Evolutionary conservation across 2,797 vertebrate genomes (phyloP), one percentile per base, ranked within the genome.

Genomic region (Takifugu rubripes): DNA sequence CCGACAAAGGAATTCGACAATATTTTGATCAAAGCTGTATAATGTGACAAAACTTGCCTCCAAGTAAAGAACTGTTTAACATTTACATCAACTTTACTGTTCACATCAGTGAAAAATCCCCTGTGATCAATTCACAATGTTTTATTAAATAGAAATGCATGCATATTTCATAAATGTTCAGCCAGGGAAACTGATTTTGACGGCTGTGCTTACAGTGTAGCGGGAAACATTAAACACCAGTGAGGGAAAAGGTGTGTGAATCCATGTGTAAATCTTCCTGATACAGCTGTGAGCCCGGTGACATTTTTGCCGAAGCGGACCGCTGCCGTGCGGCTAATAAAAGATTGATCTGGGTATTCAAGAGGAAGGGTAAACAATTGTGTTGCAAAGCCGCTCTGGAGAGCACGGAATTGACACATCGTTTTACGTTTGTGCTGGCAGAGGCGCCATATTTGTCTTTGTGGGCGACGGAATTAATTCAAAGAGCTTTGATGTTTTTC

Each of bases 401-500:
- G 60, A 81, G 71, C 83, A 83, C 72, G 72, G 75, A 75, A 77
- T 75, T 84, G 84, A 87, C 86, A 79, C 71, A 66, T 76, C 63
- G 75, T 74, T 82, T 83, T 82, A 84, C 73, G 8, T 80, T 81
- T 83, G 74, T 75, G 75, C 81, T 81, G 77, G 84, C 77, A 82
- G 76, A 79, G 62, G 66, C 47, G 53, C 68, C 66, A 66, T 78
- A 83, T 89, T 87, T 81, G 88, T 90, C 90, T 87, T 82, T 62
- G 67, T 55, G 69, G 64, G 80, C 36, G 81, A 88, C 85, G 84
- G 72, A 81, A 72, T 74, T 79, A 74, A 84, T 88, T 90, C 85
- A 88, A 79, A 86, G 71, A 73, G 63, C 72, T 85, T 88, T 87
- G 88, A 88, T 88, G 86, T 84, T 80, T 61, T 71, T 26, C 75